Base-by-base conservation (phyloP, 2,888 invertebrate genomes). In the Cataglyphis albicans region DNA sequence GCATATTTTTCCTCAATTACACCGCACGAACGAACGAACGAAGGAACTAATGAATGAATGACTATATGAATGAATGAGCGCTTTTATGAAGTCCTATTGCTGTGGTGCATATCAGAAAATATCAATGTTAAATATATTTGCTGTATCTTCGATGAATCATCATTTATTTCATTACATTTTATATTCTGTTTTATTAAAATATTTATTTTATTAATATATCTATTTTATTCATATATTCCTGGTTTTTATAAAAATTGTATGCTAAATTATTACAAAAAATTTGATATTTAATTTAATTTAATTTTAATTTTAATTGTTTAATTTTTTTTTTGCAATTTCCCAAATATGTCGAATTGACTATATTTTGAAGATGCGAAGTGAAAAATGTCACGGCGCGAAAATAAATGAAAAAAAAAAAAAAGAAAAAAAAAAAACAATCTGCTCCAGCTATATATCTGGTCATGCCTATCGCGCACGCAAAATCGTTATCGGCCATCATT, bases 151-250 rank as follows among this genome's bases (percentile, higher is more conserved):
- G 64, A 75, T 64, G n/a, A 41, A 76, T 65, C 29, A 55, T 38
- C 38, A 76, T 76, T 76, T 76, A 65, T 76, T 65, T 38, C 29
- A 15, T 76, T 65, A 75, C 64, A 38, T 65, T 76, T 25, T n/a
- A 25, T 41, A 76, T 76, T 76, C 55, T 25, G 25, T 25, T 25
- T 25, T 25, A 1, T 25, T 25, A 25, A 25, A 25, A 25, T 25
- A 25, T 25, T 25, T 25, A 25, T 25, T 25, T 25, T 25, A 25
- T 25, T 25, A 1, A 25, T 1, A 25, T 25, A 25, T 25, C 25
- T 25, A 25, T 25, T 25, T 25, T 25, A 25, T 25, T 25, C 1
- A 25, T 25, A 25, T 25, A 25, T 25, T 25, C 1, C 25, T 25
- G 25, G 25, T 25, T 25, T 25, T 25, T 25, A 25, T 25, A 25